Evolutionary conservation across 2,888 invertebrate species (phyloP), one percentile per base, ranked within the genome.

Genomic region (Chouioia cunea): DNA sequence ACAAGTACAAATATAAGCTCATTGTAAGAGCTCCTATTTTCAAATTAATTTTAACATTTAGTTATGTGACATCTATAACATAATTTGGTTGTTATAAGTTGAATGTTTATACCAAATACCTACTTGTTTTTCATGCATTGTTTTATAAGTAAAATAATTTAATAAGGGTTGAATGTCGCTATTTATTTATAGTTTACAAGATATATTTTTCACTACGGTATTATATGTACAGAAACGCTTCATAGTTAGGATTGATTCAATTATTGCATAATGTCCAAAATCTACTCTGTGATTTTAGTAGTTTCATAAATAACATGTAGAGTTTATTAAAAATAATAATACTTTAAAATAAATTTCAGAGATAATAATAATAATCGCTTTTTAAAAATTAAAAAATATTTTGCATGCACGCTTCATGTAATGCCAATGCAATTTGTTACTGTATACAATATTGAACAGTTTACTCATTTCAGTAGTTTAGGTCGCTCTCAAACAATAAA

Each of bases 231-330:
- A 65, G 48, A 56, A 50, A 27, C 54, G 57, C 54, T 67, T 64
- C 8, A n/a, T 64, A 71, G 54, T 58, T 67, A 67, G 63, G 63
- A 18, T 47, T 59, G 58, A 23, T 53, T 66, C 50, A n/a, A 63
- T 64, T 67, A 67, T 22, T 67, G 58, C 53, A 67, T 15, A 64
- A 64, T 50, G 54, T 53, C 47, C 27, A 18, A 68, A 68, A 46
- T 65, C 54, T 58, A 67, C 67, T 71, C 71, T 71, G 71, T 71
- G 71, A 71, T 71, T 63, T 64, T 27, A n/a, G 48, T 47, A 52
- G 63, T 63, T 67, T 23, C 36, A 36, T 44, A 64, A 48, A 27
- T 58, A 57, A 44, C 46, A 60, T 44, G 4, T 57, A 43, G 18
- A 20, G 6, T 36, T 36, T 36, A 36, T 36, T 36, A 36, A 18